A percentile compares a stretch with the other conserved stretches of the same genome.
Conservation (phyloP, 2,888 invertebrate genomes). For the Phalera bucephala region DNA sequence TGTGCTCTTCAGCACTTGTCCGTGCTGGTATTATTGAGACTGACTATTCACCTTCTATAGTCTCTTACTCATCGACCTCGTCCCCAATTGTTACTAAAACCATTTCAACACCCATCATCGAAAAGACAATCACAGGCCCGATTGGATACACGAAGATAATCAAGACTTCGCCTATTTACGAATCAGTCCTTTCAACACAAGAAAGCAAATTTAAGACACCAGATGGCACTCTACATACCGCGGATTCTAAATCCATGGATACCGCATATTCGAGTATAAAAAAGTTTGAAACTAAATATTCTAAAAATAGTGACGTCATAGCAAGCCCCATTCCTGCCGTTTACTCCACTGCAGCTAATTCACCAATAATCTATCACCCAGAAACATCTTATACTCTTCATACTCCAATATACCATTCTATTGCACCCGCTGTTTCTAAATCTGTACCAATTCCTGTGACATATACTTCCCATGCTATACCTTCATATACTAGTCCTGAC, state of each 20-base stretch:
- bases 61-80: slow-evolving; percentile 32
- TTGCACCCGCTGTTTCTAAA: slow-evolving; percentile 22
- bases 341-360: slow-evolving; percentile 22
- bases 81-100: slow-evolving; percentile 18
- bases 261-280: slow-evolving; percentile 27
- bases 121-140: slow-evolving; percentile 11
- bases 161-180: slow-evolving; percentile 31
- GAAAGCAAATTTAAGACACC: slow-evolving; percentile 26
- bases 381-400: slow-evolving; percentile 20
- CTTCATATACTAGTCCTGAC: slow-evolving; percentile 11
- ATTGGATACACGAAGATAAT: slow-evolving; percentile 15
- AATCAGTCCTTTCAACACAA: slow-evolving; percentile 29
- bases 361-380: slow-evolving; percentile 22
- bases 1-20: slow-evolving; percentile 33
- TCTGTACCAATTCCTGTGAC: slow-evolving; percentile 18
- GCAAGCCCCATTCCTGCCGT: slow-evolving; percentile 20
- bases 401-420: slow-evolving; percentile 19
- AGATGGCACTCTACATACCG: slow-evolving; percentile 27
- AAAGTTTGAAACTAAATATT: slow-evolving; percentile 26
- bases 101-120: slow-evolving; percentile 11
- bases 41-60: slow-evolving; percentile 30
- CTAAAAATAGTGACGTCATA: slow-evolving; percentile 14
- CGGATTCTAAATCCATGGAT: slow-evolving; percentile 27
- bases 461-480: slow-evolving; percentile 20
- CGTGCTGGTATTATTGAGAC: slow-evolving; percentile 30